phyloP scores from a whole-genome alignment of 2,113 vertebrate species.

The Sminthopsis crassicaudata region DNA sequence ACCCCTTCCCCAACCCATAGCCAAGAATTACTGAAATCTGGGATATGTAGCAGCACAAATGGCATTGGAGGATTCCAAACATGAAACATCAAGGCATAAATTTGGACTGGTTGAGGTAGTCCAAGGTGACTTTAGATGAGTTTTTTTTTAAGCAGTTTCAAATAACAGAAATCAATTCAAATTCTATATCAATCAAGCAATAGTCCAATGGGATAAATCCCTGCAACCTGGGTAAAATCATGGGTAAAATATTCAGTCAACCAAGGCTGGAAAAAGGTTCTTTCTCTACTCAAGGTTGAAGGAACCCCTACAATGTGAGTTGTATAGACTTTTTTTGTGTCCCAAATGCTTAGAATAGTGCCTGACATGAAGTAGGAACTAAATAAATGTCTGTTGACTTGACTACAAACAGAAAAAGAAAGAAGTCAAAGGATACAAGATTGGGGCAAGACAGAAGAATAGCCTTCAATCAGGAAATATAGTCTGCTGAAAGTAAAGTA shows the following conservation, averaged over 20 bases:
- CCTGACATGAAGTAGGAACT: neutral
- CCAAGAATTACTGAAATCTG: neutral
- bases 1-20: neutral
- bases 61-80: neutral
- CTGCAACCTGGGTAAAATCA: neutral
- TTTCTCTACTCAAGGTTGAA: neutral
- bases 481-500: neutral
- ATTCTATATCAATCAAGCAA: neutral
- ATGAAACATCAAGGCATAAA: neutral
- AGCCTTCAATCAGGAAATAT: neutral
- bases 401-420: neutral
- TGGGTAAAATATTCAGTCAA: neutral
- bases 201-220: neutral
- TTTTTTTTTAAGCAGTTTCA: neutral
- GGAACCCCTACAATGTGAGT: neutral
- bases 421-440: neutral
- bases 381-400: neutral
- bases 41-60: neutral
- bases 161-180: neutral
- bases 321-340: neutral
- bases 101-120: neutral
- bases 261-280: neutral
- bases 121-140: neutral
- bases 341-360: neutral
- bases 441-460: neutral